Conservation (phyloP, 2,888 invertebrate genomes). For the Morpho helenor region DNA sequence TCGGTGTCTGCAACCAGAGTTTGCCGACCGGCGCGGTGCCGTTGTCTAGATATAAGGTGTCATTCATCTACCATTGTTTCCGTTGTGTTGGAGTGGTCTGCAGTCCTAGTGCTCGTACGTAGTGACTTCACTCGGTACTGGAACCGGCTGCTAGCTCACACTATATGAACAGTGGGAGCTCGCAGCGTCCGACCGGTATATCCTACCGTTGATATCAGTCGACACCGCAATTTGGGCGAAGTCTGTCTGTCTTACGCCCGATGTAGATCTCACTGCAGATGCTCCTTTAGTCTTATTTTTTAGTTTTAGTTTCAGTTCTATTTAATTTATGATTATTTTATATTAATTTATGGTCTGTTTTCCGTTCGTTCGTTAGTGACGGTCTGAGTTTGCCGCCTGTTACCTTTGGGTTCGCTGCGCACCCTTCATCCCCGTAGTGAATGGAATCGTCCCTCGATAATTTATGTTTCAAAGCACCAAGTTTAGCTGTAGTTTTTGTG, state of each 20-base stretch:
- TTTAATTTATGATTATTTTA: conserved; percentile 40
- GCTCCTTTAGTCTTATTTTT: conserved; percentile 36
- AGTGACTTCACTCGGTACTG: too few species aligned
- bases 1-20: background rate
- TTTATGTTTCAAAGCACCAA: conserved; percentile 18
- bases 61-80: conserved; percentile 54
- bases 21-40: background rate
- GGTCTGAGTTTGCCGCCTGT: conserved; percentile 38
- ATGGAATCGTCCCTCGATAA: conserved; percentile 26
- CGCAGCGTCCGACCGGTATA: too few species aligned
- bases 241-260: background rate
- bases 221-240: too few species aligned
- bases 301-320: conserved; percentile 34
- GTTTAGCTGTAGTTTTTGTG: conserved; percentile 19
- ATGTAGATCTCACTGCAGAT: conserved; percentile 39
- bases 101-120: conserved; percentile 24
- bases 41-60: conserved; percentile 25
- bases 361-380: conserved; percentile 44
- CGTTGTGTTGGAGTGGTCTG: conserved; percentile 38
- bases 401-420: conserved; percentile 56
- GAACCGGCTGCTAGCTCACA: too few species aligned
- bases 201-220: too few species aligned
- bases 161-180: too few species aligned
- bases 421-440: conserved; percentile 46
- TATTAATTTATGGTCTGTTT: conserved; percentile 38